Conservation (phyloP, 1,140 invertebrate species). For the Aculops lycopersici region DNA sequence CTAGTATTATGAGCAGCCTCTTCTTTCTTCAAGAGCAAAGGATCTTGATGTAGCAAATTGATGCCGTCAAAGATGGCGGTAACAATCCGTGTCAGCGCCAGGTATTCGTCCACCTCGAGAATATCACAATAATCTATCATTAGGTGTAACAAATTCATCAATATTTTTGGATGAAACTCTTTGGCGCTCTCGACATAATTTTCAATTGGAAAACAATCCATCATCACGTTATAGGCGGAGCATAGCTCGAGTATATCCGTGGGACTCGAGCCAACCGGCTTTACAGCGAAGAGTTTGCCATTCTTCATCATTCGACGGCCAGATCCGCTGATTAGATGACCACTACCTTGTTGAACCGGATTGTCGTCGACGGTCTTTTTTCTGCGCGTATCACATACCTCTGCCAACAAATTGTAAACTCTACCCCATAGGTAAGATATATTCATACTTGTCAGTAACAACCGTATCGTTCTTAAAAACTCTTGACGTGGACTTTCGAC, state of each 20-base stretch:
- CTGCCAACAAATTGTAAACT: neutral
- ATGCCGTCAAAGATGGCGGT: neutral
- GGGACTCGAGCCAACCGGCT: slow-evolving; percentile 12
- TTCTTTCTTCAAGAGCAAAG: neutral
- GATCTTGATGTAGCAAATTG: neutral
- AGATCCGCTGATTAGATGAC: neutral
- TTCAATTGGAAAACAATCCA: slow-evolving; percentile 18
- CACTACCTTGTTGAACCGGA: neutral
- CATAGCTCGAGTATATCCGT: slow-evolving; percentile 22
- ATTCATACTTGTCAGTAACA: slow-evolving; percentile 6
- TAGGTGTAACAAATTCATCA: slow-evolving; percentile 25
- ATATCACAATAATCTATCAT: slow-evolving; percentile 24
- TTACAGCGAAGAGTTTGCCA: slow-evolving; percentile 4
- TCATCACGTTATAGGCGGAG: slow-evolving; percentile 11
- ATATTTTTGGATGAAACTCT: slow-evolving; percentile 37
- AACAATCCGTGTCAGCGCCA: neutral
- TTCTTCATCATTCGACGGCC: neutral
- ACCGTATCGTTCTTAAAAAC: slow-evolving; percentile 1
- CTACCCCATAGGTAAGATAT: slow-evolving; percentile 7
- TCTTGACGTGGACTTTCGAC: neutral
- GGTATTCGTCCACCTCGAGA: slow-evolving; percentile 19
- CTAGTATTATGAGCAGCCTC: neutral
- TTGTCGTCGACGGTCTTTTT: neutral
- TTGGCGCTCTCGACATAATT: slow-evolving; percentile 42
- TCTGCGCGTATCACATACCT: slow-evolving; percentile 1